Base-by-base conservation (phyloP, 2,797 vertebrate species). In the Kryptolebias ocellatus region DNA sequence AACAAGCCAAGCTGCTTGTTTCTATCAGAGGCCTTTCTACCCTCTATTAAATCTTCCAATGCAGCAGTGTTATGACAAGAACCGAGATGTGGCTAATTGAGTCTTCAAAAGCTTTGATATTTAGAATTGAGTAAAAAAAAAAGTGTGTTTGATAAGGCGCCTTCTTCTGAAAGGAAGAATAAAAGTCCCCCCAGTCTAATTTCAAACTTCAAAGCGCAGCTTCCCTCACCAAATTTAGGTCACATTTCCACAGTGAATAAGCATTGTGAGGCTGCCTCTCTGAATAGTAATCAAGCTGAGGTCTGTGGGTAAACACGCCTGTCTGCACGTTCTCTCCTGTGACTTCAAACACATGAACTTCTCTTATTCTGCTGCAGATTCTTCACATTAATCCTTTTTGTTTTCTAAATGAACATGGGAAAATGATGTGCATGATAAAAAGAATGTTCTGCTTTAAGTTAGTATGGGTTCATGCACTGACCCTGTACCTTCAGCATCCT, bases 141-240 rank as follows among this genome's bases (percentile, higher is more conserved):
- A 77, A 65, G 37, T 47, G 57, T 11, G 10, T 84, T 58, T 74
- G 78, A 68, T 87, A 3, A 55, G 52, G 80, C 0, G 10, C 64
- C 55, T 70, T 74, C 53, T 31, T 70, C 55, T 71, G 52, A 84
- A 85, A 76, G 75, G 77, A 81, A 80, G 68, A 80, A 72, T 84
- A 81, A 87, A 83, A 89, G 79, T 88, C 91, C 79, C 87, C 17
- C 81, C 67, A 52, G 87, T 93, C 78, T 93, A 89, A 92, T 93
- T 94, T 83, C 70, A 66, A 67, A 93, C 91, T 94, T 95, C 91
- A 95, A 95, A 96, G 91, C 81, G 55, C 80, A 87, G 92, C 75
- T 83, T 85, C 80, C 74, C 83, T 89, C 89, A 90, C 89, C 91
- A 83, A 94, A 95, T 90, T 67, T 87, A 92, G 90, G 91, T 90